Conservation (phyloP, 1,140 invertebrate genomes). For the Drosophila pseudoobscura region DNA sequence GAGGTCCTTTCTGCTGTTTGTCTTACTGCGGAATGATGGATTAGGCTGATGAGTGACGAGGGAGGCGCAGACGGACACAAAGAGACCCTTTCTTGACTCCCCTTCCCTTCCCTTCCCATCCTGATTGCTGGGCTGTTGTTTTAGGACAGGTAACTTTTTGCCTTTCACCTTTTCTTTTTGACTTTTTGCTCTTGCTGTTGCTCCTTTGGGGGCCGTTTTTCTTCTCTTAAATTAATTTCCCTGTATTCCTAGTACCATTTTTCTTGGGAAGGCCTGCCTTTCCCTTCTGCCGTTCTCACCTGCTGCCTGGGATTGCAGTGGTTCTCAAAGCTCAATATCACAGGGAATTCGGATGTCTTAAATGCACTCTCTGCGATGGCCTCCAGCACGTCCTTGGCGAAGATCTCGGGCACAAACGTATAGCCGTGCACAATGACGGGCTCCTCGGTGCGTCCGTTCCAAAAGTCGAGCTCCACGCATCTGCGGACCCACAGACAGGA, state of each 20-base stretch:
- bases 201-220: not conserved
- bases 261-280: too few relatives aligned
- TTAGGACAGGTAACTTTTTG: slow-evolving; percentile 64
- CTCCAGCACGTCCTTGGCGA: slow-evolving; percentile 97
- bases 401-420: slow-evolving; percentile 98
- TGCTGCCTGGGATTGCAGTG: slow-evolving; percentile 98
- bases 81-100: not conserved
- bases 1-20: slow-evolving; percentile 25
- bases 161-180: not conserved
- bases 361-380: slow-evolving; percentile 98
- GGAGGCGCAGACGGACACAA: not conserved
- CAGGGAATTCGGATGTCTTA: slow-evolving; percentile 98
- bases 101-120: not conserved
- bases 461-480: slow-evolving; percentile 98
- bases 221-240: not conserved
- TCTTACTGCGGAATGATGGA: slow-evolving; percentile 46
- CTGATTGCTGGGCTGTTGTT: slow-evolving; percentile 37
- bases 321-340: slow-evolving; percentile 98
- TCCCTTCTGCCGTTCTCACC: slow-evolving; percentile 48
- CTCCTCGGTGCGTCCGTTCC: slow-evolving; percentile 97
- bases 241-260: not conserved
- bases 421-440: slow-evolving; percentile 99
- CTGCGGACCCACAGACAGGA: slow-evolving; percentile 31
- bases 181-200: not conserved
- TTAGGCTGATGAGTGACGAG: slow-evolving; percentile 33